A percentile compares a stretch with the other conserved stretches of the same genome.
These are phyloP conservation scores for Meiosimyza decipiens DNA, from an alignment of 2,888 invertebrate species.

Conservation along the genomic window DNA sequence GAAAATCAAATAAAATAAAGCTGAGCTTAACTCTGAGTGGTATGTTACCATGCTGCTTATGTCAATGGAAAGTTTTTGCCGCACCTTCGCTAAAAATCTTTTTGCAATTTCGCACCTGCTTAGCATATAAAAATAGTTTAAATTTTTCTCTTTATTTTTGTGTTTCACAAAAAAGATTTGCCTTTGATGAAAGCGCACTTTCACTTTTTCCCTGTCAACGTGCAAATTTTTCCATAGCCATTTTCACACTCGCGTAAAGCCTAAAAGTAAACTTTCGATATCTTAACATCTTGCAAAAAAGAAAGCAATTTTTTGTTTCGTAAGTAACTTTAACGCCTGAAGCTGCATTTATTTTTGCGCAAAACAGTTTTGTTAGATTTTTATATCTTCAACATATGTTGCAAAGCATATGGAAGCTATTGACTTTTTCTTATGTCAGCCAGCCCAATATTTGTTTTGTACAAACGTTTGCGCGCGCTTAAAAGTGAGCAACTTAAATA, in stretches of 20 bases:
- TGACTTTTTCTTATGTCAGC: background rate
- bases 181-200: background rate
- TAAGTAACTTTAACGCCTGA: conserved; percentile 2
- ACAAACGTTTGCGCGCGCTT: conserved; percentile 19
- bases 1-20: too few relatives aligned
- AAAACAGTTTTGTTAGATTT: background rate
- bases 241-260: background rate
- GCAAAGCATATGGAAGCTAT: background rate
- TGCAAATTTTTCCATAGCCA: background rate
- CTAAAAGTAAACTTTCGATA: conserved; percentile 10
- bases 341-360: conserved; percentile 14
- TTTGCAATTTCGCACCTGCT: background rate
- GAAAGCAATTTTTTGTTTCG: background rate
- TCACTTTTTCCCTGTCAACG: background rate
- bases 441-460: background rate
- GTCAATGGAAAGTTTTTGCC: too few relatives aligned
- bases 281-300: background rate
- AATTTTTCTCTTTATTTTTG: background rate
- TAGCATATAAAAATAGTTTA: conserved; percentile 9
- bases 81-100: too few relatives aligned
- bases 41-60: too few relatives aligned
- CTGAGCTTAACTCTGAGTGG: too few relatives aligned
- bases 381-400: conserved; percentile 23
- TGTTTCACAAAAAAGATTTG: background rate
- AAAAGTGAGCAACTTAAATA: conserved; percentile 28